Evolutionary conservation across 2,888 invertebrate species (phyloP).

Genomic region (Oscheius sp.): DNA sequence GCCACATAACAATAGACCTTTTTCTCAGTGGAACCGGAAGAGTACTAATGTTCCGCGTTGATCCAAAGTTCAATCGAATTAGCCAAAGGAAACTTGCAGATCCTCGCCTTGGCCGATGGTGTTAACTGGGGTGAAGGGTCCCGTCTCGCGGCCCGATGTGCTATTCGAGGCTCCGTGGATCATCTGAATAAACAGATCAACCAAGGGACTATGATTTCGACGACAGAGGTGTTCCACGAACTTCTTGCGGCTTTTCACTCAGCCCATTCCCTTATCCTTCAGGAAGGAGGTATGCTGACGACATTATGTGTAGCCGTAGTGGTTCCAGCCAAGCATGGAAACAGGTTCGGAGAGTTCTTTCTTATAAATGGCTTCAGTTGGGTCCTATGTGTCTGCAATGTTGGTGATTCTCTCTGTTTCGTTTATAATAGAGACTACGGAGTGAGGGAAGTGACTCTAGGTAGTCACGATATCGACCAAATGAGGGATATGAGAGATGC

Average conservation of each 20-base stretch:
- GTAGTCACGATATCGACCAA: slow-evolving; percentile 82
- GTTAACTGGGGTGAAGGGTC: slow-evolving; percentile 92
- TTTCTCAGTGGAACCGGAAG: no score
- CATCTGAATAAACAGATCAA: slow-evolving; percentile 77
- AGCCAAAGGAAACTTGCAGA: slow-evolving; percentile 51
- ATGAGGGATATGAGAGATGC: slow-evolving; percentile 89
- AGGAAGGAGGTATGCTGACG: slow-evolving; percentile 84
- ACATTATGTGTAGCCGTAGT: slow-evolving; percentile 85
- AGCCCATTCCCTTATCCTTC: slow-evolving; percentile 83
- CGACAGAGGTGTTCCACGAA: slow-evolving; percentile 80
- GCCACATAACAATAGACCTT: no score
- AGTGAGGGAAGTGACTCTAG: slow-evolving; percentile 78
- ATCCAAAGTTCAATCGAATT: background rate
- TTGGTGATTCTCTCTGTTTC: slow-evolving; percentile 88
- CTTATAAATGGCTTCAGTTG: slow-evolving; percentile 68
- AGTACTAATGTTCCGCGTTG: no score
- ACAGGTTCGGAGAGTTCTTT: slow-evolving; percentile 31
- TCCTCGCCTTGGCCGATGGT: slow-evolving; percentile 85
- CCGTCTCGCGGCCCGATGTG: slow-evolving; percentile 74
- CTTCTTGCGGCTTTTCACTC: slow-evolving; percentile 83
- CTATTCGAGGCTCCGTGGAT: slow-evolving; percentile 84
- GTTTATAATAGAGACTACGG: slow-evolving; percentile 82
- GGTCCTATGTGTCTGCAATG: slow-evolving; percentile 85
- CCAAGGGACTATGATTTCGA: slow-evolving; percentile 44
- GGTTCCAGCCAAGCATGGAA: slow-evolving; percentile 71